phyloP scores from a whole-genome alignment of 2,113 vertebrate genomes.

The Macrotis lagotis region DNA sequence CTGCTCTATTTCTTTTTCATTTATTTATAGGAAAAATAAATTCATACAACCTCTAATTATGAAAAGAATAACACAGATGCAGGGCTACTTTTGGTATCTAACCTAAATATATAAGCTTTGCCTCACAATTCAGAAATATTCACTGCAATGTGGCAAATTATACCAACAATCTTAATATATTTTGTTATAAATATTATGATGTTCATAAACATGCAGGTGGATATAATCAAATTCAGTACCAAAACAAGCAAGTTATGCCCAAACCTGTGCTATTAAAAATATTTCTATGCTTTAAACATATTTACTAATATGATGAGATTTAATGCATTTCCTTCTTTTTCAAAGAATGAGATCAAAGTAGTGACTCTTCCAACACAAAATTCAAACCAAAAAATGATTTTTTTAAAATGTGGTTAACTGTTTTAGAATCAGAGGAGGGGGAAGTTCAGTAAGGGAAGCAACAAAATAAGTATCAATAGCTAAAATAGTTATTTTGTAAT shows the following conservation, averaged over 20 bases:
- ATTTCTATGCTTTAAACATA: background rate
- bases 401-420: background rate
- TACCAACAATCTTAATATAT: conserved; percentile 3
- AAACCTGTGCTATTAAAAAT: conserved; percentile 24
- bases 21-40: background rate
- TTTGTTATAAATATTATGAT: conserved; percentile 3
- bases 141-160: conserved; percentile 23
- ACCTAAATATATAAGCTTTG: background rate
- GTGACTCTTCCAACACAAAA: background rate
- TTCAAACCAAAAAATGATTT: background rate
- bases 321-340: background rate
- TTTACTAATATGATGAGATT: conserved; percentile 1
- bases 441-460: background rate
- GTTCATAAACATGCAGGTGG: background rate
- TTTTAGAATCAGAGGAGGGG: background rate
- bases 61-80: background rate
- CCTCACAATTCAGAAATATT: conserved; percentile 14
- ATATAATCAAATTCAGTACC: conserved; percentile 5
- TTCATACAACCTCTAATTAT: background rate
- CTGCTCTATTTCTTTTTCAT: background rate
- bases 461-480: background rate
- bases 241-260: conserved; percentile 33
- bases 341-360: conserved; percentile 26
- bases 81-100: background rate
- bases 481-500: conserved; percentile 5